These are phyloP conservation scores for Globodera ellingtonae DNA, from an alignment of 1,140 invertebrate genomes.

Conservation along the genomic window DNA sequence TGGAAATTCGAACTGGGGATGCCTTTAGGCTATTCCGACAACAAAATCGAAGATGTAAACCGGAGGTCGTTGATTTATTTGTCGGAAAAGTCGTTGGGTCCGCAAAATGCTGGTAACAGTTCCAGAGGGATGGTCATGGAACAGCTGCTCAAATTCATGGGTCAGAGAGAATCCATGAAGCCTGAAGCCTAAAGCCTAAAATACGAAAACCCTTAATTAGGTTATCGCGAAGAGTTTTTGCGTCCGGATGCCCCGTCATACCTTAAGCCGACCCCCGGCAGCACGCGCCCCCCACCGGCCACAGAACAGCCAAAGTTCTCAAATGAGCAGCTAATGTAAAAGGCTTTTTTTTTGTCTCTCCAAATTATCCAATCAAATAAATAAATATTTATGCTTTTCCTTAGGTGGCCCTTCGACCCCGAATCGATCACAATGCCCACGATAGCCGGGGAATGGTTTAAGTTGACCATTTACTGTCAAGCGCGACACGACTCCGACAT, in stretches of 20 bases:
- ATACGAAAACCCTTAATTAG: constrained; percentile 28
- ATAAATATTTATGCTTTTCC: background rate
- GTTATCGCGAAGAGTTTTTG: constrained; percentile 49
- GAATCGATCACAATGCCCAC: constrained; percentile 59
- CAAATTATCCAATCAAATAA: too few species aligned
- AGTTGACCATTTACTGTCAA: constrained; percentile 57
- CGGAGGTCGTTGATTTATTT: constrained; percentile 57
- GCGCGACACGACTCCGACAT: constrained; percentile 57
- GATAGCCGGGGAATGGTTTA: constrained; percentile 39
- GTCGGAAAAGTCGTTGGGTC: constrained; percentile 51
- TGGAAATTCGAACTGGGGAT: background rate
- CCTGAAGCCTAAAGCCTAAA: too few species aligned
- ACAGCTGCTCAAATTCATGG: constrained; percentile 36
- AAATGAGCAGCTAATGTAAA: constrained; percentile 47
- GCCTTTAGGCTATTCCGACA: constrained; percentile 57
- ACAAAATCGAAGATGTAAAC: constrained; percentile 56
- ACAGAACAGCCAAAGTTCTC: constrained; percentile 39
- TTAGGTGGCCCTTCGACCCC: constrained; percentile 58
- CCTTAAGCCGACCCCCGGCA: constrained; percentile 36
- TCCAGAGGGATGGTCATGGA: constrained; percentile 60
- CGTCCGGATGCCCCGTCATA: constrained; percentile 60
- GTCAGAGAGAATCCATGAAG: background rate
- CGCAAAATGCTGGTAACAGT: constrained; percentile 45
- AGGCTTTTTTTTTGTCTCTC: too few species aligned
- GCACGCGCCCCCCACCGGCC: background rate